Evolutionary conservation across 1,140 invertebrate genomes (phyloP), one percentile per base, ranked within the genome.

Genomic region (Caenorhabditis remanei): DNA sequence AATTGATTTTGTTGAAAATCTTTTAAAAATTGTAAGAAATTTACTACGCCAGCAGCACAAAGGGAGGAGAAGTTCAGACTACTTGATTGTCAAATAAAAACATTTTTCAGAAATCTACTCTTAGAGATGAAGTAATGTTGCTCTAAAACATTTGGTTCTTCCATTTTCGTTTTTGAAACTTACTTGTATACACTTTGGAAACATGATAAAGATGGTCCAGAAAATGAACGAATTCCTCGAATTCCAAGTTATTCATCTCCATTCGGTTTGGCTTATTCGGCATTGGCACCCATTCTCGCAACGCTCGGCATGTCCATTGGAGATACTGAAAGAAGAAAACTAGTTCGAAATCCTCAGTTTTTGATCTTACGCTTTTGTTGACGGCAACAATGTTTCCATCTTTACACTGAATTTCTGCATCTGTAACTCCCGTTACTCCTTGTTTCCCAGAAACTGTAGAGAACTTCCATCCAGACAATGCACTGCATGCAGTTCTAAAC

Each of bases 191-290:
- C 7, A 71, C n/a, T 21, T 71, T 71, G 13, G 65, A 71, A 7
- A n/a, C 21, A 46, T 71, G 65, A 46, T 71, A 71, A n/a, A 71
- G 65, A 71, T 71, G 65, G 21, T 71, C 65, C 13, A 71, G 24
- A n/a, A 71, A 71, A 46, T 71, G 65, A 1, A 71, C 13, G 16
- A n/a, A 11, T 4, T 71, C 65, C 16, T 14, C 13, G 65, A 11
- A 32, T 4, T 71, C 65, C 41, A 71, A 16, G 8, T 46, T 41
- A 9, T 61, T 61, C 43, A 71, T 8, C 21, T 71, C 41, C 41
- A 71, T 71, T 16, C 41, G 16, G 6, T 71, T 71, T n/a, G 13
- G 41, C 24, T 71, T 71, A 4, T 11, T 32, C 2, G 40, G 40
- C 41, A 46, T 71, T 16, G 41, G 41, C 1, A 46, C n/a, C 65